A percentile compares a stretch with the other conserved stretches of the same genome.
These are phyloP conservation scores for Tenthredo mesomela DNA, from an alignment of 2,888 invertebrate species.

Conservation along the genomic window DNA sequence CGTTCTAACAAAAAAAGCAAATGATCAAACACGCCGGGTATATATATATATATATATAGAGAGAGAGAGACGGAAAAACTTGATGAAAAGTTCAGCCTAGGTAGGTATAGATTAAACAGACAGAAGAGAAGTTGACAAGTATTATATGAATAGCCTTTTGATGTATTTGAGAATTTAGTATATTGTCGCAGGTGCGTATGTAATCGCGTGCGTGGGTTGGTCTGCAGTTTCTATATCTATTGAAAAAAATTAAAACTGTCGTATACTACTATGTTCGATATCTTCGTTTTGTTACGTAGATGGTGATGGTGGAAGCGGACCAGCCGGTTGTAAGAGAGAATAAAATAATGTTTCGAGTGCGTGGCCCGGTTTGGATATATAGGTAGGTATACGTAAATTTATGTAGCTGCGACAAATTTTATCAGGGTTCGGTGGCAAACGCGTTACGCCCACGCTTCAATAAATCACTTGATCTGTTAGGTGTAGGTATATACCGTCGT, in stretches of 20 bases:
- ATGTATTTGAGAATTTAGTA: neutral
- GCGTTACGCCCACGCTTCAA: slow-evolving; percentile 73
- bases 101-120: neutral
- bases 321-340: no score
- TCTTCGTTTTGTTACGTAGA: neutral
- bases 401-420: slow-evolving; percentile 76
- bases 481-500: slow-evolving; percentile 46
- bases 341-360: neutral
- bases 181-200: neutral
- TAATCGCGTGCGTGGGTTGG: neutral
- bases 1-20: neutral
- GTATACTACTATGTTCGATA: neutral
- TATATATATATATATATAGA: no score
- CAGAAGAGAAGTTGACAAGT: neutral
- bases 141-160: neutral
- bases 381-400: slow-evolving; percentile 70
- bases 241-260: slow-evolving; percentile 14
- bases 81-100: neutral
- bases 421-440: slow-evolving; percentile 77
- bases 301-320: no score
- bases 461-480: slow-evolving; percentile 72
- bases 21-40: neutral
- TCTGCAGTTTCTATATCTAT: neutral
- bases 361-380: slow-evolving; percentile 4
- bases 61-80: neutral